phyloP scores from a whole-genome alignment of 1,140 invertebrate genomes.

The Atta colombica region DNA sequence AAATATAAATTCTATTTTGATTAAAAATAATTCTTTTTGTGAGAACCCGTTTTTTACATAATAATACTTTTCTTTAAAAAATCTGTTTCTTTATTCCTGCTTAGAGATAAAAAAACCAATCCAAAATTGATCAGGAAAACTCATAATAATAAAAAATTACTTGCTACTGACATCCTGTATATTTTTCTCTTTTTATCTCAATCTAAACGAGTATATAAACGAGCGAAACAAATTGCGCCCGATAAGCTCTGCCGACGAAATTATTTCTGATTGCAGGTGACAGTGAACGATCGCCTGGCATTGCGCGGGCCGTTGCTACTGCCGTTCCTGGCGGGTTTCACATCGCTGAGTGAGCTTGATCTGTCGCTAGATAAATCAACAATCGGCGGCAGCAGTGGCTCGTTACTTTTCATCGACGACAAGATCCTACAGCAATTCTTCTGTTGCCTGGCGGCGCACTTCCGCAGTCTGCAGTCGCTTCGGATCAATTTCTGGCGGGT shows the following conservation, averaged over 20 bases:
- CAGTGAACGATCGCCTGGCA: constrained; percentile 85
- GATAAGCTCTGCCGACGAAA: constrained; percentile 18
- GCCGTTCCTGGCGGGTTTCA: constrained; percentile 86
- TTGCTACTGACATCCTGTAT: neutral
- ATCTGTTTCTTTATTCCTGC: no score
- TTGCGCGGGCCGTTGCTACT: constrained; percentile 86
- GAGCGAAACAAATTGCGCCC: constrained; percentile 9
- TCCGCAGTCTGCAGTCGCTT: constrained; percentile 83
- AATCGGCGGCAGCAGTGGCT: constrained; percentile 81
- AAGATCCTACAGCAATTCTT: constrained; percentile 85
- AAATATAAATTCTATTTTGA: no score
- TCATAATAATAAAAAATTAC: neutral
- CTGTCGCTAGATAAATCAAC: constrained; percentile 84
- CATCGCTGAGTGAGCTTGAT: constrained; percentile 86
- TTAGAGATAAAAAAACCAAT: neutral
- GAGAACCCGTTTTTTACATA: no score
- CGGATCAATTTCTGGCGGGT: constrained; percentile 85
- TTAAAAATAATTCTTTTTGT: no score
- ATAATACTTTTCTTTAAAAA: no score
- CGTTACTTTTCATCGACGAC: constrained; percentile 85
- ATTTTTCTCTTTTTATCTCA: neutral
- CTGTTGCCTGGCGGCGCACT: constrained; percentile 81
- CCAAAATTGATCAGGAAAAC: neutral
- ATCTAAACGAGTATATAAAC: neutral
- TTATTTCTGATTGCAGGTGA: constrained; percentile 80